Base-by-base conservation (phyloP, 2,113 vertebrate species). In the Leuciscus idus region DNA sequence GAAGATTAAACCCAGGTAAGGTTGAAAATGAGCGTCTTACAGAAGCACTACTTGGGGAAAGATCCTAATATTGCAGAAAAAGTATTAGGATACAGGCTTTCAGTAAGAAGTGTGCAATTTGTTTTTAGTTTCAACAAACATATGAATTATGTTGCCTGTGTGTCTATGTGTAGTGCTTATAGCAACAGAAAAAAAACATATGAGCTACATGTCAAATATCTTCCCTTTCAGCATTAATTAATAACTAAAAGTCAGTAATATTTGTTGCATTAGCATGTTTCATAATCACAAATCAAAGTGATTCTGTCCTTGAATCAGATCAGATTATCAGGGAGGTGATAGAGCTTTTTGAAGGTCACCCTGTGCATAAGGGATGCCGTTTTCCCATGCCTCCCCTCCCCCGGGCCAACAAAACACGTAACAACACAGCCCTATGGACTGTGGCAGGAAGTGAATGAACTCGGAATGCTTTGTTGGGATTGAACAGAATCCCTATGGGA, bases 341-440 rank as follows among this genome's bases (percentile, higher is more conserved):
- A 4, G 66, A 86, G 70, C 57, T 36, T 52, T 48, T 39, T 82
- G 79, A 86, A 82, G 78, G 78, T 86, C 85, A 86, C 13, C 48
- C 59, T 39, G 33, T 2, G 30, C 36, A 48, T 50, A 33, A 81
- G 46, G 52, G 68, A 68, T 46, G 21, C 48, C 4, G 3, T 64
- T 86, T 86, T 81, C 78, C 79, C 79, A 81, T 72, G 85, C 52
- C 28, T 86, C 17, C 30, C 28, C 52, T 81, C 55, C 62, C 43
- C 62, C 39, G 0, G 7, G 26, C 19, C 68, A 43, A 26, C 68
- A 59, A 59, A 84, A 55, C 61, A 30, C n/a, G 15, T 28, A 57
- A 55, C 50, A 86, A 46, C 64, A 73, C 68, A 23, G 39, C 50
- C 4, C 68, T 73, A 12, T 59, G 6, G 68, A 86, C 78, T 50